Percentiles rank a stretch among this genome's conserved stretches.
phyloP scores from a whole-genome alignment of 37 sponge, comb jelly and placozoan genomes.

The Axinella damicornis region DNA sequence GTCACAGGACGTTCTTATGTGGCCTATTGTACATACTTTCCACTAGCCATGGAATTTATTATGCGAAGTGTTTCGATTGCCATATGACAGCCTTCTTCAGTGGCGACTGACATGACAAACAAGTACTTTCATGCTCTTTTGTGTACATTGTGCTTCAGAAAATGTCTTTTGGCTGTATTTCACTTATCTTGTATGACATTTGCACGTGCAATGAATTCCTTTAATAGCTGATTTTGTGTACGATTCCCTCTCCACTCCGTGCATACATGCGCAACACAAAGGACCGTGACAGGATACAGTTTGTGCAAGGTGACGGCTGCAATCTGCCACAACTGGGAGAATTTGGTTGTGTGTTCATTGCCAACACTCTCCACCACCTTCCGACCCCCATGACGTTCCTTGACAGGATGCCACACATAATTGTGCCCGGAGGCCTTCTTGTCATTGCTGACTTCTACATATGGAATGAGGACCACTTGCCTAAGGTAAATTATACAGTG shows the following conservation, averaged over 20 bases:
- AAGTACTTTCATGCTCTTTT: no score
- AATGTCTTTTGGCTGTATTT: no score
- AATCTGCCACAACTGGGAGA: constrained; percentile 23
- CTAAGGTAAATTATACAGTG: neutral
- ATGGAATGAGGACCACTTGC: neutral
- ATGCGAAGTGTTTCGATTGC: no score
- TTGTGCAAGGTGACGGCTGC: constrained; percentile 45
- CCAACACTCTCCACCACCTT: constrained; percentile 15
- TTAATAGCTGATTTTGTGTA: no score
- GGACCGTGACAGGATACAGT: constrained; percentile 23
- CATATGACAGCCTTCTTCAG: no score
- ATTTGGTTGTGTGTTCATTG: constrained; percentile 20
- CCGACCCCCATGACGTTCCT: constrained; percentile 21
- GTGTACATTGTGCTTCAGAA: no score
- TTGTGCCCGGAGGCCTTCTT: constrained; percentile 39
- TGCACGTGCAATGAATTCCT: no score
- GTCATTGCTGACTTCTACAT: constrained; percentile 21
- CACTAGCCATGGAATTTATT: no score
- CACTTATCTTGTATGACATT: no score
- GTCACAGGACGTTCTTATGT: no score
- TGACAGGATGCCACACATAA: neutral
- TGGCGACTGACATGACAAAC: no score
- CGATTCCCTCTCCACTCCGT: neutral
- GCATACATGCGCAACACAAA: neutral
- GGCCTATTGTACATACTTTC: no score